Conservation (phyloP, 2,797 vertebrate species). For the Hyperoplus immaculatus region DNA sequence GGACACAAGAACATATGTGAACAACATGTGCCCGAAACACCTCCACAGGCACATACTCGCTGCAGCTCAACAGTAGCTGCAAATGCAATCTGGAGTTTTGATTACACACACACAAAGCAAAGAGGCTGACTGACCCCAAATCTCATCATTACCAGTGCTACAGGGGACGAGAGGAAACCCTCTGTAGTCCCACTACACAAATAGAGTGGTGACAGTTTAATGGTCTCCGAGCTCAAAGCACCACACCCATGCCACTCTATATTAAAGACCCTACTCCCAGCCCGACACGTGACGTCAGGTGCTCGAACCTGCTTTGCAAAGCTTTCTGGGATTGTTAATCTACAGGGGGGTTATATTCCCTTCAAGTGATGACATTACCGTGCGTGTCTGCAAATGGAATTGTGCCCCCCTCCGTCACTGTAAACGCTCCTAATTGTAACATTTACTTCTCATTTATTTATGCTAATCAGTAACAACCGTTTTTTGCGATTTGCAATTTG, state of each 20-base stretch:
- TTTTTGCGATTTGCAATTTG: conserved; percentile 51
- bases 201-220: conserved; percentile 84
- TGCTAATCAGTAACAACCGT: conserved; percentile 77
- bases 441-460: conserved; percentile 77
- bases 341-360: conserved; percentile 62
- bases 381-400: conserved; percentile 75
- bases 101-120: conserved; percentile 53
- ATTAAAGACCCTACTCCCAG: conserved; percentile 73
- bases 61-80: conserved; percentile 64
- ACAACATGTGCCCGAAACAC: conserved; percentile 31
- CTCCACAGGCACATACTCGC: conserved; percentile 38
- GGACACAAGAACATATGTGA: conserved; percentile 10
- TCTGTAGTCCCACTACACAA: conserved; percentile 72
- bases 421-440: conserved; percentile 56
- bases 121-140: conserved; percentile 65
- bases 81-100: conserved; percentile 61
- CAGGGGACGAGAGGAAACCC: conserved; percentile 54
- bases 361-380: conserved; percentile 67
- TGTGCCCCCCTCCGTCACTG: conserved; percentile 54
- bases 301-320: conserved; percentile 68
- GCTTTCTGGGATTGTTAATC: conserved; percentile 67
- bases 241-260: conserved; percentile 78
- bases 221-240: conserved; percentile 69
- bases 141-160: conserved; percentile 68
- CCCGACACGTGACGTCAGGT: conserved; percentile 76